Evolutionary conservation across 2,888 invertebrate genomes (phyloP).

Genomic region (Elmis aenea): DNA sequence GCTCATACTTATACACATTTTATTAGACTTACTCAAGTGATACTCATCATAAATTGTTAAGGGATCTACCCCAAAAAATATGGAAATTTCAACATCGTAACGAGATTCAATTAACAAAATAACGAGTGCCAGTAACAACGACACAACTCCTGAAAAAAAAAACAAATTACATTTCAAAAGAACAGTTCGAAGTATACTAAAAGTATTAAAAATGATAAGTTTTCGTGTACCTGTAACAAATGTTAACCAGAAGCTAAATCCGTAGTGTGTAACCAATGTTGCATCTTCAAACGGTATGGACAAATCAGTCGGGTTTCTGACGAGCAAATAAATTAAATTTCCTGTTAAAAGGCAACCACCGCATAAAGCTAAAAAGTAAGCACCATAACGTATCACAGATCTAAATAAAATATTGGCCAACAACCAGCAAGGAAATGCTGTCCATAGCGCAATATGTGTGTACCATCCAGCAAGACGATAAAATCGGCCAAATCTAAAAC

Average conservation of each 20-base stretch:
- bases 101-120: slow-evolving; percentile 47
- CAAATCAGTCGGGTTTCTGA: slow-evolving; percentile 50
- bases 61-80: slow-evolving; percentile 52
- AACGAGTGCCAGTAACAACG: slow-evolving; percentile 43
- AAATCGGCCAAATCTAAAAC: slow-evolving; percentile 52
- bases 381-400: slow-evolving; percentile 51
- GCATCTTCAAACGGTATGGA: slow-evolving; percentile 50
- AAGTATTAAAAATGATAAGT: slow-evolving; percentile 1
- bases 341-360: slow-evolving; percentile 50
- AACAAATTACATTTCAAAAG: slow-evolving; percentile 5
- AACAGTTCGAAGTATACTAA: not conserved
- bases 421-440: slow-evolving; percentile 54
- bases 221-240: slow-evolving; percentile 50
- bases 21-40: slow-evolving; percentile 43
- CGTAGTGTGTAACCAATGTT: slow-evolving; percentile 45
- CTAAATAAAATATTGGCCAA: slow-evolving; percentile 51
- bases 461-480: slow-evolving; percentile 57
- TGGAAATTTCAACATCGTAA: slow-evolving; percentile 45
- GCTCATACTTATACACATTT: too few species aligned
- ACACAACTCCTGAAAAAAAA: slow-evolving; percentile 45
- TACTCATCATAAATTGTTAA: slow-evolving; percentile 49
- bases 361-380: slow-evolving; percentile 47
- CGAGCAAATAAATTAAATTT: slow-evolving; percentile 49
- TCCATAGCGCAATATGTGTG: slow-evolving; percentile 54
- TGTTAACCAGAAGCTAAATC: slow-evolving; percentile 51